phyloP scores from a whole-genome alignment of 1,140 invertebrate genomes.

The Camponotus floridanus region DNA sequence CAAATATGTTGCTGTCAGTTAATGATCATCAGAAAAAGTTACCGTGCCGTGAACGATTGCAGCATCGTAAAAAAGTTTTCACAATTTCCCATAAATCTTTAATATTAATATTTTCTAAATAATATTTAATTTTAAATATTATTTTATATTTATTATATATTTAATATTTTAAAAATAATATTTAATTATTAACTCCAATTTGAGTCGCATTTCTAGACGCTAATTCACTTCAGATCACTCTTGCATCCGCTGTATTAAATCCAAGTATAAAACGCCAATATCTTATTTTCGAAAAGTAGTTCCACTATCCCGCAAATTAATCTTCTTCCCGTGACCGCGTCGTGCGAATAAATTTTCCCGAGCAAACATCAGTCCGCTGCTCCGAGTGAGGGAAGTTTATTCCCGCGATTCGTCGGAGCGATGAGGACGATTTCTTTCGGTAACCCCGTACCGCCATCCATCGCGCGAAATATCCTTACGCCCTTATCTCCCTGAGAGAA shows the following conservation, averaged over 20 bases:
- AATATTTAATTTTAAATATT: background rate
- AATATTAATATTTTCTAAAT: background rate
- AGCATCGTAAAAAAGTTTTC: background rate
- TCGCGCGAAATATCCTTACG: constrained; percentile 64
- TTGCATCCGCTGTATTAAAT: background rate
- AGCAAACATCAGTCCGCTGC: constrained; percentile 23
- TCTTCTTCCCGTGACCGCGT: background rate
- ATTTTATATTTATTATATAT: too few relatives aligned
- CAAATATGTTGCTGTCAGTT: too few relatives aligned
- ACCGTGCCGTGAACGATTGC: too few relatives aligned
- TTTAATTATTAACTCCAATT: background rate
- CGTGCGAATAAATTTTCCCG: constrained; percentile 12
- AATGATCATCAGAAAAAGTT: too few relatives aligned
- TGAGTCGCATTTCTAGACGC: background rate
- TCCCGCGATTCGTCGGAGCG: constrained; percentile 32
- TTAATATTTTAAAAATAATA: background rate
- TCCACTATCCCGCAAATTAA: background rate
- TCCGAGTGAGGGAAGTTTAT: constrained; percentile 54
- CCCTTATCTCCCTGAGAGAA: constrained; percentile 68
- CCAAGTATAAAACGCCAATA: background rate
- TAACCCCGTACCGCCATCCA: constrained; percentile 20
- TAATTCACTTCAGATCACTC: background rate
- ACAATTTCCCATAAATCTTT: background rate
- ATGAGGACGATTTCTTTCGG: constrained; percentile 60
- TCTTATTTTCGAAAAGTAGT: background rate